A percentile compares a stretch with the other conserved stretches of the same genome.
phyloP scores from a whole-genome alignment of 2,797 vertebrate species.

The Monodelphis domestica region DNA sequence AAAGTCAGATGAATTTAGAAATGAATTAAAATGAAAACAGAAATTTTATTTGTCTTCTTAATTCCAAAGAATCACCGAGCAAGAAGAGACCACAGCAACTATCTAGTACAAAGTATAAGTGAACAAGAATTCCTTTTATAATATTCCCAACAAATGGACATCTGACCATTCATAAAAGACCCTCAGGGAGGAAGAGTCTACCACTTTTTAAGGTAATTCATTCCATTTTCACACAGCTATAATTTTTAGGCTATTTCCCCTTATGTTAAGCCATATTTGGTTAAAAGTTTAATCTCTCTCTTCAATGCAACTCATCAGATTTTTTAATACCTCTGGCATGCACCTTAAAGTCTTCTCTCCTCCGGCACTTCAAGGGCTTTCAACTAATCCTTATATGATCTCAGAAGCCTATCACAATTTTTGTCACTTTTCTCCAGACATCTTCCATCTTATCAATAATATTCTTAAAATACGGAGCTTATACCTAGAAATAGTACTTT shows the following conservation, averaged over 20 bases:
- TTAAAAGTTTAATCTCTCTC: background rate
- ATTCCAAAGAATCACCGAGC: background rate
- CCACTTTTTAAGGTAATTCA: background rate
- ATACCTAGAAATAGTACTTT: background rate
- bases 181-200: background rate
- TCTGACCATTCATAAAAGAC: background rate
- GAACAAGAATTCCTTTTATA: background rate
- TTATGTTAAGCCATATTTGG: background rate
- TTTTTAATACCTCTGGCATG: background rate
- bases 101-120: background rate
- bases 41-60: conserved; percentile 13
- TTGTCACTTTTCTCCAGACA: background rate
- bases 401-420: too few species aligned
- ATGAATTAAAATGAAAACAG: background rate
- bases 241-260: background rate
- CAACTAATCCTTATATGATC: background rate
- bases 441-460: background rate
- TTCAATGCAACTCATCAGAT: background rate
- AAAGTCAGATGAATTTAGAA: background rate
- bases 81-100: background rate
- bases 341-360: background rate
- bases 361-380: background rate
- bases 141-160: background rate
- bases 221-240: background rate
- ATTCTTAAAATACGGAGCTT: background rate